A percentile compares a stretch with the other conserved stretches of the same genome.
phyloP scores from a whole-genome alignment of 1,140 invertebrate species.

The Cotesia glomerata region DNA sequence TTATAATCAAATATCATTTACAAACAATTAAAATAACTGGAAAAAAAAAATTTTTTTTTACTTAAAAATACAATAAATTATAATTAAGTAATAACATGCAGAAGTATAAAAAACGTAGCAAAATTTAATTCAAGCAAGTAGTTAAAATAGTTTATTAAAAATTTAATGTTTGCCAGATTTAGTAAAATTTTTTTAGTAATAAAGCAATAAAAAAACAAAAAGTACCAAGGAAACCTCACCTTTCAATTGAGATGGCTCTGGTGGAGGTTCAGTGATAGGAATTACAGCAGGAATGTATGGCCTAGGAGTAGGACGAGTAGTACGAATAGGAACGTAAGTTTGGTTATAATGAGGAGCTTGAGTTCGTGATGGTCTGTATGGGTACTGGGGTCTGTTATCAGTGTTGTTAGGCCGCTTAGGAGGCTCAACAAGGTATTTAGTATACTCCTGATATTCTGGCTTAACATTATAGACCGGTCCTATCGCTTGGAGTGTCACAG shows the following conservation, averaged over 20 bases:
- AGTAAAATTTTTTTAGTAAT: background rate
- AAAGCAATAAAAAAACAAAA: background rate
- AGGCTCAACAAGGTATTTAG: slow-evolving; percentile 65
- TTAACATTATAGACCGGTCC: slow-evolving; percentile 67
- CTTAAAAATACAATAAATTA: too few species aligned
- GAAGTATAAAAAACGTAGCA: too few species aligned
- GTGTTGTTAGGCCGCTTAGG: slow-evolving; percentile 47
- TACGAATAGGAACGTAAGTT: slow-evolving; percentile 43
- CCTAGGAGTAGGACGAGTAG: slow-evolving; percentile 23
- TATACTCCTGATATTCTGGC: slow-evolving; percentile 62
- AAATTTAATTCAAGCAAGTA: background rate
- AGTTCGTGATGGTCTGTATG: slow-evolving; percentile 57
- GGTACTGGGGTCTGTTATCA: slow-evolving; percentile 54
- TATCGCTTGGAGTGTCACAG: slow-evolving; percentile 73
- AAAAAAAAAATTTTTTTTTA: slow-evolving; percentile 3
- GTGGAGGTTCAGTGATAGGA: slow-evolving; percentile 42
- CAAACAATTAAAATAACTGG: slow-evolving; percentile 10
- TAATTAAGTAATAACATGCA: too few species aligned
- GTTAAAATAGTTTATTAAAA: too few species aligned
- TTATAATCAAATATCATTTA: background rate
- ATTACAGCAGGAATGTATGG: slow-evolving; percentile 42
- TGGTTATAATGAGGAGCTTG: slow-evolving; percentile 45
- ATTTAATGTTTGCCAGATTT: too few species aligned
- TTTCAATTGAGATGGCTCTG: slow-evolving; percentile 34
- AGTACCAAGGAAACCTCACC: slow-evolving; percentile 43